Conservation (phyloP, 1,140 invertebrate species). For the Sipha flava region DNA sequence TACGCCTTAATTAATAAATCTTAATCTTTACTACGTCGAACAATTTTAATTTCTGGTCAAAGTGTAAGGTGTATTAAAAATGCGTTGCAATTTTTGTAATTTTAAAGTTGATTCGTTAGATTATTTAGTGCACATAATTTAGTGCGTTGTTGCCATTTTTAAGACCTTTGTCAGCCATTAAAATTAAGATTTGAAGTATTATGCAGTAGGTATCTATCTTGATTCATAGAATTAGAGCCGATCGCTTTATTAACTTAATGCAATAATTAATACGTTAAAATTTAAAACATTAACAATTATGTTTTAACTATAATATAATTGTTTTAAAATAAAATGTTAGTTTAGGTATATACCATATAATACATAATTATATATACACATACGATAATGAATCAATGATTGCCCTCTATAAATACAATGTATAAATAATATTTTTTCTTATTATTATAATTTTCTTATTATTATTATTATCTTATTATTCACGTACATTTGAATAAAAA, state of each 20-base stretch:
- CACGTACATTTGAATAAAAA: too few relatives aligned
- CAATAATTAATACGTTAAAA: neutral
- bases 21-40: neutral
- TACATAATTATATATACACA: neutral
- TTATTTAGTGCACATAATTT: neutral
- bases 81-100: neutral
- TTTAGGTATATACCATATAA: too few relatives aligned
- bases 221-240: neutral
- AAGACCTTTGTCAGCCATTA: neutral
- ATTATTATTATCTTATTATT: too few relatives aligned
- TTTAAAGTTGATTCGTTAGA: neutral
- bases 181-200: neutral
- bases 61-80: neutral
- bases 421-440: too few relatives aligned
- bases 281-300: neutral
- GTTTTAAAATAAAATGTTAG: neutral
- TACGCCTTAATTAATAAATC: neutral
- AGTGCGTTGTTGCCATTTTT: conserved; percentile 3
- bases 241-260: neutral
- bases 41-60: neutral
- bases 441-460: too few relatives aligned
- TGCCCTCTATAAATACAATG: too few relatives aligned
- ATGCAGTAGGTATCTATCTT: neutral
- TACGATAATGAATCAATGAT: neutral
- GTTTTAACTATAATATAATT: neutral